These are phyloP conservation scores for Magallana gigas DNA, from an alignment of 1,140 invertebrate species.

Conservation along the genomic window DNA sequence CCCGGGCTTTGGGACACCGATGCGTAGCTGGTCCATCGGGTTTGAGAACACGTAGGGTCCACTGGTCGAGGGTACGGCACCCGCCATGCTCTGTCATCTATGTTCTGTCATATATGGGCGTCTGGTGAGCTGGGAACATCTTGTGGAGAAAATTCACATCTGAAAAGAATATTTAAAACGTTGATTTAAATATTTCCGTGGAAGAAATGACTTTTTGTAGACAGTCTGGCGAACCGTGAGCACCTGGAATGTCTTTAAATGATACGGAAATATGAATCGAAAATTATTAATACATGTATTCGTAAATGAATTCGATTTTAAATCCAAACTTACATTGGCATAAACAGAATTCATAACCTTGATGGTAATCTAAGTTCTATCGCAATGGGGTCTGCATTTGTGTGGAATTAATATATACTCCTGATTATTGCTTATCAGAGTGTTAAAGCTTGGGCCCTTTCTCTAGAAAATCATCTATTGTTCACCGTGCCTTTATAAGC, in stretches of 20 bases:
- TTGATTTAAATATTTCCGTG: too few relatives aligned
- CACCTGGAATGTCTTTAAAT: too few relatives aligned
- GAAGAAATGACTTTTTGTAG: too few relatives aligned
- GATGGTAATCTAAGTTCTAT: not conserved
- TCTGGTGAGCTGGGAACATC: not conserved
- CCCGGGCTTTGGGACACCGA: not conserved
- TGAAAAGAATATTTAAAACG: not conserved
- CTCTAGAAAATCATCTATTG: slow-evolving; percentile 31
- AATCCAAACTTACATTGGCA: not conserved
- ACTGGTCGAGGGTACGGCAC: not conserved
- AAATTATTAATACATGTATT: too few relatives aligned
- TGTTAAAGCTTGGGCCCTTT: slow-evolving; percentile 14
- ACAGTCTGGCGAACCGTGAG: too few relatives aligned
- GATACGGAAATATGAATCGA: not conserved
- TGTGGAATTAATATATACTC: not conserved
- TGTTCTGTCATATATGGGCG: not conserved
- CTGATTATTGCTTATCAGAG: slow-evolving; percentile 12
- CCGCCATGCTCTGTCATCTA: not conserved
- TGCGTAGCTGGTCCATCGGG: slow-evolving; percentile 27
- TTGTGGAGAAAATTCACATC: not conserved
- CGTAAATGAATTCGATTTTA: not conserved
- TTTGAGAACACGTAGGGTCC: slow-evolving; percentile 7
- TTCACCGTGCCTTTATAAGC: slow-evolving; percentile 35
- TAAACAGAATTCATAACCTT: not conserved
- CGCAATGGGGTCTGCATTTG: not conserved